Percentiles rank a stretch among this genome's conserved stretches.
Evolutionary conservation across 2,113 vertebrate genomes (phyloP).

Genomic region (Dicentrarchus labrax): DNA sequence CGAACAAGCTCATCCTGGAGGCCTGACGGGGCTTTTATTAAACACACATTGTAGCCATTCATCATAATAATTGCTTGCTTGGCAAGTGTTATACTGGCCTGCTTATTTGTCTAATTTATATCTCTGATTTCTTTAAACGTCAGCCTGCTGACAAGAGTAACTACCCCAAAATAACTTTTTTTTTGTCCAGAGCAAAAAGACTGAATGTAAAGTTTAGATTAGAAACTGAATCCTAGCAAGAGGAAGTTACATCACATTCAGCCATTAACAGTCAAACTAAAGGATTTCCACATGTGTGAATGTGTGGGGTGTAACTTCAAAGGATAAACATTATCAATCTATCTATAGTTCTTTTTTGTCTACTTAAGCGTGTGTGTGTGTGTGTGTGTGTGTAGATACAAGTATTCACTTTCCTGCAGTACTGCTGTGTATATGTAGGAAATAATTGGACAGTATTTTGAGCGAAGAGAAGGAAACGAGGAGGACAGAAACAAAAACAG

Average conservation of each 20-base stretch:
- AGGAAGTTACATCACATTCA: not conserved
- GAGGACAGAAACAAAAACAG: slow-evolving; percentile 7
- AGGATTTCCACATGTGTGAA: not conserved
- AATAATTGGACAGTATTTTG: slow-evolving; percentile 36
- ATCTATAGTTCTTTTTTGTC: slow-evolving; percentile 10
- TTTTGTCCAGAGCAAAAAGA: not conserved
- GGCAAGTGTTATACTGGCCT: slow-evolving; percentile 11
- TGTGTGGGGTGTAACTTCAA: not conserved
- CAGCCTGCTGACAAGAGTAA: not conserved
- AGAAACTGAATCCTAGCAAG: not conserved
- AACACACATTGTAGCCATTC: slow-evolving; percentile 45
- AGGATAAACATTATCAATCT: not conserved
- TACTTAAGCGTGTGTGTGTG: not conserved
- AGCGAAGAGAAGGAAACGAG: slow-evolving; percentile 15
- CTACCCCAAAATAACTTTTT: not conserved
- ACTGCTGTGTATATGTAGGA: slow-evolving; percentile 8
- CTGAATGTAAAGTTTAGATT: not conserved
- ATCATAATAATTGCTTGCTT: slow-evolving; percentile 51
- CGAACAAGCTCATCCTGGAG: slow-evolving; percentile 46
- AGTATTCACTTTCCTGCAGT: slow-evolving; percentile 22
- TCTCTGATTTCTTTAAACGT: slow-evolving; percentile 20
- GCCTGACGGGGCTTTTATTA: slow-evolving; percentile 24
- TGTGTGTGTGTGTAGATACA: not conserved
- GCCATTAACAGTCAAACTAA: slow-evolving; percentile 1
- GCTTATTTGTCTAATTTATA: slow-evolving; percentile 41